A percentile compares a stretch with the other conserved stretches of the same genome.
Evolutionary conservation across 2,797 vertebrate species (phyloP).

Genomic region (Octomys mimax): DNA sequence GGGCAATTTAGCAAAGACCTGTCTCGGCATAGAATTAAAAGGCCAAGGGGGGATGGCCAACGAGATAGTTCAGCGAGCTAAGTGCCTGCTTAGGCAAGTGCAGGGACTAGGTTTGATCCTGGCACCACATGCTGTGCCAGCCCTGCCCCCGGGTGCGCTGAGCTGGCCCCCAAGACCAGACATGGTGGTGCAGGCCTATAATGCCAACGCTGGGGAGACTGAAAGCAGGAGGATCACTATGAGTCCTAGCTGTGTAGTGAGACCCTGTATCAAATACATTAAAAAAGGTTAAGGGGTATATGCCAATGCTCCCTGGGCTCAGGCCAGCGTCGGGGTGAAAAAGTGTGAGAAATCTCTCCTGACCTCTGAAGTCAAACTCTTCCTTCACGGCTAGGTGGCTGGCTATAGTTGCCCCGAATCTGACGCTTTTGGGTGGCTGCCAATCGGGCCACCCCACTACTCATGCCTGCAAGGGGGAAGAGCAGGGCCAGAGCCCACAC

Average conservation of each 20-base stretch:
- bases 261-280: too few relatives aligned
- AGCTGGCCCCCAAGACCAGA: too few relatives aligned
- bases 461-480: slow-evolving; percentile 8
- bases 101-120: too few relatives aligned
- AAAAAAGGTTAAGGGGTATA: neutral
- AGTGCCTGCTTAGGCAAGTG: too few relatives aligned
- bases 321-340: neutral
- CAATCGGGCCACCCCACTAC: slow-evolving; percentile 17
- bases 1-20: neutral
- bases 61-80: too few relatives aligned
- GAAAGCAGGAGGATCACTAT: too few relatives aligned
- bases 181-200: too few relatives aligned
- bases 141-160: too few relatives aligned
- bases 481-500: neutral
- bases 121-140: too few relatives aligned
- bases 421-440: neutral
- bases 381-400: slow-evolving; percentile 21
- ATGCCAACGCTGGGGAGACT: too few relatives aligned
- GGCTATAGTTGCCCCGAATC: neutral
- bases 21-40: neutral
- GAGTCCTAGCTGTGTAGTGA: too few relatives aligned
- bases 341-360: slow-evolving; percentile 25
- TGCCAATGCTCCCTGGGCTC: neutral
- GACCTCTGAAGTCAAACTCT: slow-evolving; percentile 60
- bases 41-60: neutral